A percentile compares a stretch with the other conserved stretches of the same genome.
These are phyloP conservation scores for Parambassis ranga DNA, from an alignment of 2,797 vertebrate genomes.

Conservation along the genomic window DNA sequence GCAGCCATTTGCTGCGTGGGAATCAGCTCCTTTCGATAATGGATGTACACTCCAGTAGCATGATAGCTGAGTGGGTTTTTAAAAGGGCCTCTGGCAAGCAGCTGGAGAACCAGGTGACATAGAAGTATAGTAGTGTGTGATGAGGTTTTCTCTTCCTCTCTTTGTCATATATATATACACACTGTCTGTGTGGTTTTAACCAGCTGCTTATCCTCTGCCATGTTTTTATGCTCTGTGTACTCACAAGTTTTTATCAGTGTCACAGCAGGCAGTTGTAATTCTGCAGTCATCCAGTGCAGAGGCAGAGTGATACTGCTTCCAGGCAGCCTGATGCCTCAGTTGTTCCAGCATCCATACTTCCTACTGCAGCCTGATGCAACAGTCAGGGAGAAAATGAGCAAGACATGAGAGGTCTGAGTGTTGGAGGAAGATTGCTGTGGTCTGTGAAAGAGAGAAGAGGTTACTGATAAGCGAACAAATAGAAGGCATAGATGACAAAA, in stretches of 20 bases:
- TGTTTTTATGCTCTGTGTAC: conserved; percentile 22
- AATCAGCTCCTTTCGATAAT: conserved; percentile 33
- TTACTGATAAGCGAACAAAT: conserved; percentile 18
- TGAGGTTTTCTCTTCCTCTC: neutral
- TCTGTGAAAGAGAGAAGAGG: conserved; percentile 15
- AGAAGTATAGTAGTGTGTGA: neutral
- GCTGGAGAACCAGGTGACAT: neutral
- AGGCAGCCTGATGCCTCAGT: conserved; percentile 10
- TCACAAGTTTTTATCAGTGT: conserved; percentile 45
- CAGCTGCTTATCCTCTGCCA: neutral
- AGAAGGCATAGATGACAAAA: conserved; percentile 7
- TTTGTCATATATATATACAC: neutral
- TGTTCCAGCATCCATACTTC: conserved; percentile 19
- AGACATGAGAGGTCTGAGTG: conserved; percentile 5
- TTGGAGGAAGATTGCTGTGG: conserved; percentile 22
- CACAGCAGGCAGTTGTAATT: conserved; percentile 34
- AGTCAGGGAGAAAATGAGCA: conserved; percentile 14
- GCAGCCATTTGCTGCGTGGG: conserved; percentile 47
- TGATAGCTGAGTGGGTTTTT: conserved; percentile 26
- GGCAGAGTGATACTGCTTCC: neutral
- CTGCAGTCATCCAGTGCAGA: conserved; percentile 5
- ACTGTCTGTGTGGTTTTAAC: neutral
- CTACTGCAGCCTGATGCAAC: conserved; percentile 12
- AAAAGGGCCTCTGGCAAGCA: conserved; percentile 7
- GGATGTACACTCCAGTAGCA: conserved; percentile 28